Evolutionary conservation across 2,797 vertebrate genomes (phyloP).

Genomic region (Mormyrops boulengeri): DNA sequence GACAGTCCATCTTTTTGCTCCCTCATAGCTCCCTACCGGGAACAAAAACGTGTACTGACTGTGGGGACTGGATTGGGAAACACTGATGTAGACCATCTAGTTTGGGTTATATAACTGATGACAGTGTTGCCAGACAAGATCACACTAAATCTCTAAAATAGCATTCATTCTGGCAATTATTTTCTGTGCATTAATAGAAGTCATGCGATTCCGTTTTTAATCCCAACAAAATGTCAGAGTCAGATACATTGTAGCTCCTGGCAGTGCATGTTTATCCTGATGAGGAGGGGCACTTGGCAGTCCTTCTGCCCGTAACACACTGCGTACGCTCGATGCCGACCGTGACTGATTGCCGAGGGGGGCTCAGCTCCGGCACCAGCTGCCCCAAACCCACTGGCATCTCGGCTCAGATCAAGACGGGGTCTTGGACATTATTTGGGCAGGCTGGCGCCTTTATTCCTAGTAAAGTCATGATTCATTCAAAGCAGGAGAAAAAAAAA

Average conservation of each 20-base stretch:
- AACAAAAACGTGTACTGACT: not conserved
- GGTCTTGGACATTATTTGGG: not conserved
- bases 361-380: not conserved
- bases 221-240: not conserved
- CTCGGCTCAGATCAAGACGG: not conserved
- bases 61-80: not conserved
- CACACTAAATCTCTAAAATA: not conserved
- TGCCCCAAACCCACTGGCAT: not conserved
- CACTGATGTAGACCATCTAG: not conserved
- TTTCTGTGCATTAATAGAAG: not conserved
- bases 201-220: not conserved
- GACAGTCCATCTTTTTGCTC: not conserved
- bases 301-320: not conserved
- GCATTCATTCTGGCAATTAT: not conserved
- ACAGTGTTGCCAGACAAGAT: not conserved
- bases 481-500: not conserved
- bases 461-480: slow-evolving; percentile 4
- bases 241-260: not conserved
- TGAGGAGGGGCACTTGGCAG: not conserved
- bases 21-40: not conserved
- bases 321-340: not conserved
- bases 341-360: not conserved
- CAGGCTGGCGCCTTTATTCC: not conserved
- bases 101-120: not conserved
- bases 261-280: not conserved